Conservation (phyloP, 1,140 invertebrate genomes). For the Leptoteleia sp. region DNA sequence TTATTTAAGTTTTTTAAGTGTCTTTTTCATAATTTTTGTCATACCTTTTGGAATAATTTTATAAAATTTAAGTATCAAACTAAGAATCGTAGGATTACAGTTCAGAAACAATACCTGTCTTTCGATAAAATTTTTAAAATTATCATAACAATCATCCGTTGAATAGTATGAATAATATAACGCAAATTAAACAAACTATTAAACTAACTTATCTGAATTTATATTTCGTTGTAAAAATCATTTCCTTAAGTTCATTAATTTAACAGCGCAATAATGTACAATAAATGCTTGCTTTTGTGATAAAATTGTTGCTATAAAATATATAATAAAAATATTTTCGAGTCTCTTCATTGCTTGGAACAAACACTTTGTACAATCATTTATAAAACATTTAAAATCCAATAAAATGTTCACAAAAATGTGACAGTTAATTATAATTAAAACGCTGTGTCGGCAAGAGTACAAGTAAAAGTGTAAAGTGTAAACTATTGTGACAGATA, state of each 20-base stretch:
- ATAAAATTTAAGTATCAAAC: slow-evolving; percentile 31
- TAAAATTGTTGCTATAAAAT: slow-evolving; percentile 32
- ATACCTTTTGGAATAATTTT: slow-evolving; percentile 15
- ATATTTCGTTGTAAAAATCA: background rate
- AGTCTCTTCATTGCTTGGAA: slow-evolving; percentile 23
- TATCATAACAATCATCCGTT: background rate
- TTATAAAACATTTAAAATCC: slow-evolving; percentile 24
- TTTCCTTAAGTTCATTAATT: background rate
- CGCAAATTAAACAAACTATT: background rate
- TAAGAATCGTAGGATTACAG: background rate
- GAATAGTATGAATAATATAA: background rate
- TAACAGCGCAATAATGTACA: slow-evolving; percentile 24
- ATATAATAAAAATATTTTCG: slow-evolving; percentile 43
- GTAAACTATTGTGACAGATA: slow-evolving; percentile 3
- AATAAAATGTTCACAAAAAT: background rate
- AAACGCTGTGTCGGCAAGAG: slow-evolving; percentile 19
- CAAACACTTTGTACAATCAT: slow-evolving; percentile 24
- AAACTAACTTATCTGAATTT: background rate
- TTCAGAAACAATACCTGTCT: slow-evolving; percentile 9
- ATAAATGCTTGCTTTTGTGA: slow-evolving; percentile 26
- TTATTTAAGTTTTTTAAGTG: no score
- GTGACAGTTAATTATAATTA: no score
- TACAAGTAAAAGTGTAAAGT: slow-evolving; percentile 20
- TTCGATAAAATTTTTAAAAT: background rate
- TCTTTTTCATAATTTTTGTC: slow-evolving; percentile 1